A percentile compares a stretch with the other conserved stretches of the same genome.
Conservation (phyloP, 1,140 invertebrate genomes). For the Drosophila eugracilis region DNA sequence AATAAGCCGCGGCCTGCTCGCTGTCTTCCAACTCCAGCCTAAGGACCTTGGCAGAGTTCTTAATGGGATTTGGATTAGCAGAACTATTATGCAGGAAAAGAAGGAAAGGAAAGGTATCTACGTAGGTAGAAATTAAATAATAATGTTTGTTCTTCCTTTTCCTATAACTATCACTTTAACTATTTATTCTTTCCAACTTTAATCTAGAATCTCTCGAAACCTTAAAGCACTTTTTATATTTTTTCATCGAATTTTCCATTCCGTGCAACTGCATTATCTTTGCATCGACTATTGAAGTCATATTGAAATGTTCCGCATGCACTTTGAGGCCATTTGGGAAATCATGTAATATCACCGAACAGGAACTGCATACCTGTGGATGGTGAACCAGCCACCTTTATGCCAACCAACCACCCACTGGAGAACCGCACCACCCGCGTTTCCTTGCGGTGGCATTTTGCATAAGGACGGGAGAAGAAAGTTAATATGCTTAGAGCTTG, state of each 20-base stretch:
- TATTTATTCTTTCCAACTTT: too few species aligned
- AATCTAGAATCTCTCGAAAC: neutral
- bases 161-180: too few species aligned
- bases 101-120: too few species aligned
- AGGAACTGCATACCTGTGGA: constrained; percentile 22
- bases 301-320: constrained; percentile 11
- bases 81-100: neutral
- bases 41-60: constrained; percentile 11
- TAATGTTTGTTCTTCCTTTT: too few species aligned
- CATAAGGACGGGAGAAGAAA: constrained; percentile 41
- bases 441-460: constrained; percentile 23
- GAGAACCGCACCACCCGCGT: neutral
- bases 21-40: neutral
- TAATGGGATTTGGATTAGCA: constrained; percentile 24
- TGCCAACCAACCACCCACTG: neutral
- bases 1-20: neutral
- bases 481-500: constrained; percentile 74
- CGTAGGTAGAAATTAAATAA: too few species aligned
- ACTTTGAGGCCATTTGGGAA: constrained; percentile 21
- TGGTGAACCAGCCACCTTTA: neutral
- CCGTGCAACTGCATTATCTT: constrained; percentile 2
- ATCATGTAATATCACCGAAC: constrained; percentile 35
- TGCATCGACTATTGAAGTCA: constrained; percentile 4
- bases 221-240: neutral
- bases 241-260: neutral